phyloP scores from a whole-genome alignment of 2,113 vertebrate genomes.

The Bos javanicus region DNA sequence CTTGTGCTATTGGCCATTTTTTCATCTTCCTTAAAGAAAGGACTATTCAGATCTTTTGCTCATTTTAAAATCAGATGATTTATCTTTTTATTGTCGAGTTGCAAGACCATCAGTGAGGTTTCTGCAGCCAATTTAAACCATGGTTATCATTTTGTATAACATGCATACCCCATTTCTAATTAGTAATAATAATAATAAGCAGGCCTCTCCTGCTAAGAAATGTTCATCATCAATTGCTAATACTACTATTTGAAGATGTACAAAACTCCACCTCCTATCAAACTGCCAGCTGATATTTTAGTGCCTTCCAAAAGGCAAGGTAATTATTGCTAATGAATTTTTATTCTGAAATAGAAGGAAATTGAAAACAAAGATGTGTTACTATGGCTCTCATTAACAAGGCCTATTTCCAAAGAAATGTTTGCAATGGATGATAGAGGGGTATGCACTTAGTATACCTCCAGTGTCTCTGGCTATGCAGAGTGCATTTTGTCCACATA shows the following conservation, averaged over 20 bases:
- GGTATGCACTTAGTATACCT: neutral
- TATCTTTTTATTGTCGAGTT: neutral
- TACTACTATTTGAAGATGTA: neutral
- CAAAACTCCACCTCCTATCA: neutral
- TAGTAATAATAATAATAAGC: neutral
- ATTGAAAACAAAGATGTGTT: neutral
- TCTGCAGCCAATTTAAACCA: neutral
- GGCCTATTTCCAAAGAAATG: neutral
- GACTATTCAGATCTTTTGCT: neutral
- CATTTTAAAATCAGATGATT: neutral
- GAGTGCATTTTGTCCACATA: neutral
- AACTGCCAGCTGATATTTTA: neutral
- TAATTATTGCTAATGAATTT: neutral
- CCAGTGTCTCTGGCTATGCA: neutral
- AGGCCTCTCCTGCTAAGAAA: neutral
- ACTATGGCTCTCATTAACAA: neutral
- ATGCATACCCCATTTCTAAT: neutral
- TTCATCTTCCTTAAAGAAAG: neutral
- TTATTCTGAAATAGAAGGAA: neutral
- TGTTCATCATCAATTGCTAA: neutral
- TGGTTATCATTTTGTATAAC: neutral
- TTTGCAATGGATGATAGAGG: neutral
- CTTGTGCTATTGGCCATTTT: neutral
- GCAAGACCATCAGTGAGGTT: neutral
- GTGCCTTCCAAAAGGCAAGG: neutral